Evolutionary conservation across 2,113 vertebrate genomes (phyloP), one percentile per base, ranked within the genome.

Genomic region (Chionomys nivalis): DNA sequence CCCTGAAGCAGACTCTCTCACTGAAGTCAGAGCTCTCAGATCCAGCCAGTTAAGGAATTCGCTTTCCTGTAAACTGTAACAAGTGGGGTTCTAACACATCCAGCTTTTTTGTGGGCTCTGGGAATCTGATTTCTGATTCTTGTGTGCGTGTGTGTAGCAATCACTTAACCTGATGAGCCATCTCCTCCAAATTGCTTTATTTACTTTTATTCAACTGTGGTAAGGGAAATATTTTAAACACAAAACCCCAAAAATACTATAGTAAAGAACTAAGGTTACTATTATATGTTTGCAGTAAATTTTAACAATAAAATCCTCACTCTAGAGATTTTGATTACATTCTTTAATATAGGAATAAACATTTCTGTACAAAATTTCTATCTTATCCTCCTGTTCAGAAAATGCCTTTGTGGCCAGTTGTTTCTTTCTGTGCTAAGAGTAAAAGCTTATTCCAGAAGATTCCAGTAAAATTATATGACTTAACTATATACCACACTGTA

Each of bases 401-500:
- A 97, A 83, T 47, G 75, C 63, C 77, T n/a, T 55, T 83, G 11
- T 73, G 61, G 26, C 42, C 66, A 97, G 49, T 31, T 93, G 81
- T 93, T 33, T 3, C 19, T 94, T 97, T 96, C 81, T 81, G 47
- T 87, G 79, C 49, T 79, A 90, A 31, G 0, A 81, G 36, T 78
- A 97, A 77, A 63, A 96, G 93, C 2, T 94, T 10, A 89, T 1
- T 26, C 63, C 66, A 95, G 86, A 96, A 89, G 33, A 94, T 87
- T 87, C 89, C 36, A 83, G 73, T 95, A 94, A 97, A 95, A 97
- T 72, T 96, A 87, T 89, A 95, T 91, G 73, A 95, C 87, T 93
- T 95, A 89, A 89, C 83, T 75, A 90, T 79, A 96, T 42, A 87
- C 49, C 47, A 87, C 36, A n/a, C 39, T 93, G 44, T 96, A 95